phyloP scores from a whole-genome alignment of 2,888 invertebrate species.

The Polyommatus iphigenia region DNA sequence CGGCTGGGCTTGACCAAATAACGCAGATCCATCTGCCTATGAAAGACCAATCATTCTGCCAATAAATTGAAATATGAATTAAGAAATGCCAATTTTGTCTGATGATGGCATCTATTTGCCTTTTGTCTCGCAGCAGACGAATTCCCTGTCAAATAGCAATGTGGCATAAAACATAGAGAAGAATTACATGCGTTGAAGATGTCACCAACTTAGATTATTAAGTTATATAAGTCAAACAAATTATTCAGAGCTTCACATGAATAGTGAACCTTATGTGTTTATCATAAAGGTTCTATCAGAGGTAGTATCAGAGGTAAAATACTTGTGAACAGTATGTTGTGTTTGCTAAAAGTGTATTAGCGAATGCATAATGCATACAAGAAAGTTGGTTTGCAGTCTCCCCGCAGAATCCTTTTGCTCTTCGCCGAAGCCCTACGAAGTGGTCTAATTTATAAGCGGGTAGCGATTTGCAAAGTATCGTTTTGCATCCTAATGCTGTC shows the following conservation, averaged over 20 bases:
- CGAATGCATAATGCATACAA: constrained; percentile 50
- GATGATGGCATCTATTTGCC: too few species aligned
- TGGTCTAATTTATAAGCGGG: not conserved
- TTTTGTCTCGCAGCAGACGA: too few species aligned
- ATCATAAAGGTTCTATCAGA: not conserved
- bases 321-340: not conserved
- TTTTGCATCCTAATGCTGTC: not conserved
- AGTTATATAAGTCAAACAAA: not conserved
- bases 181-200: not conserved
- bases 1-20: too few species aligned
- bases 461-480: not conserved
- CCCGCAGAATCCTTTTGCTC: constrained; percentile 65
- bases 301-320: not conserved
- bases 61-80: too few species aligned
- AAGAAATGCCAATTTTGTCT: too few species aligned
- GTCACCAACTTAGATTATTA: not conserved
- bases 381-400: constrained; percentile 54
- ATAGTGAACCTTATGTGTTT: not conserved
- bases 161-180: too few species aligned
- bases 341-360: constrained; percentile 30
- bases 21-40: too few species aligned
- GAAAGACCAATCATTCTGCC: too few species aligned
- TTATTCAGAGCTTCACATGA: too few species aligned
- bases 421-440: constrained; percentile 32
- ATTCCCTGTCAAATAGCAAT: too few species aligned